Base-by-base conservation (phyloP, 2,113 vertebrate genomes). In the Corydoras sp. region DNA sequence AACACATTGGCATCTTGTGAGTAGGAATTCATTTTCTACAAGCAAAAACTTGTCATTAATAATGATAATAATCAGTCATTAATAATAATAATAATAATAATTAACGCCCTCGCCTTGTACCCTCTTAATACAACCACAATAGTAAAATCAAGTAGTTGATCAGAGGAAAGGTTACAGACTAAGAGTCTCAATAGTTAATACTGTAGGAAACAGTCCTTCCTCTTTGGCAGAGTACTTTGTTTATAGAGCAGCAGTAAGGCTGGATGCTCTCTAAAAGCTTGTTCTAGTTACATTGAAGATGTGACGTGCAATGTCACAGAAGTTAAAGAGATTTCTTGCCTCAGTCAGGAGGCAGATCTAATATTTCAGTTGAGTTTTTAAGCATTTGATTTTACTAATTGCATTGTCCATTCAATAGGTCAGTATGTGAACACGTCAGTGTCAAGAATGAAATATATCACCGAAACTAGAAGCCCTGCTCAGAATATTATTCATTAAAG, bases 191-290 rank as follows among this genome's bases (percentile, higher is more conserved):
- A 43, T 43, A 43, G 35, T 43, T 43, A 43, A 43, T 43, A 43
- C 35, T 43, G 7, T 43, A 8, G 4, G 35, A 43, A 8, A 43
- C 35, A 2, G 35, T 43, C 4, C 35, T 43, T 43, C 35, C 35
- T 43, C 32, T 9, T 49, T 50, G 13, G 30, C 11, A 14, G 60
- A 64, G 32, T 48, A 74, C 18, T 13, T 55, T 73, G 66, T 18
- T 9, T 65, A 63, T 58, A 78, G 77, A 78, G 77, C 43, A 50
- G 43, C 43, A 50, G n/a, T 48, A 30, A 43, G 58, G 59, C 48
- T 32, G 15, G 60, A 24, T 60, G 48, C 77, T 79, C 77, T 79
- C 74, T 79, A 79, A 79, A 79, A 76, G 62, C 3, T 65, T 29
- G 15, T 69, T 53, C 71, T 65, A 62, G 31, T 72, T 62, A 61